These are phyloP conservation scores for Drosophila asahinai DNA, from an alignment of 1,140 invertebrate species.

Conservation along the genomic window DNA sequence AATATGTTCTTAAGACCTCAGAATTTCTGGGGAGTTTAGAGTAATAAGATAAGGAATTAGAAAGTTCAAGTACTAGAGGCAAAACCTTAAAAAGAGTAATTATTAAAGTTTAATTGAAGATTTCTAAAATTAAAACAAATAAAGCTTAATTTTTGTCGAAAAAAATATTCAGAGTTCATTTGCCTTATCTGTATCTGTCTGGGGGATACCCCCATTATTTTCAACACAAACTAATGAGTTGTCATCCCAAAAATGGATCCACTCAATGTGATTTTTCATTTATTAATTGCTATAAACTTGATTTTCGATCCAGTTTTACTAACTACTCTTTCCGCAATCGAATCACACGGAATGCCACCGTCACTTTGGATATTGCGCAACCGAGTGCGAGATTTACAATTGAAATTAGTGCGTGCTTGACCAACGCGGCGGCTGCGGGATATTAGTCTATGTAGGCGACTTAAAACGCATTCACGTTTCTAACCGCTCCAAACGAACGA, in stretches of 20 bases:
- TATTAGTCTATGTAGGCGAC: conserved; percentile 32
- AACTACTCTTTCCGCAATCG: conserved; percentile 34
- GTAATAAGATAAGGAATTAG: neutral
- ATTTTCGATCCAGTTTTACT: conserved; percentile 39
- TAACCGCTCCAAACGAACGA: conserved; percentile 7
- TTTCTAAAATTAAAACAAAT: no score
- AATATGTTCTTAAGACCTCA: neutral
- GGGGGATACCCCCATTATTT: conserved; percentile 1
- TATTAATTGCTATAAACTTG: conserved; percentile 35
- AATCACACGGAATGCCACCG: conserved; percentile 26
- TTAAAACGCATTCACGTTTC: conserved; percentile 18
- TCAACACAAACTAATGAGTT: conserved; percentile 13
- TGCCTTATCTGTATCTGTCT: neutral
- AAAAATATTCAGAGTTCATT: neutral
- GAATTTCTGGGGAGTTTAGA: neutral
- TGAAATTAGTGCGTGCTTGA: conserved; percentile 55
- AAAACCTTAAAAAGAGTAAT: neutral
- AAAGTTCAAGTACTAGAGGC: neutral
- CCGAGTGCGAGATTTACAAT: conserved; percentile 49
- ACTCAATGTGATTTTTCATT: conserved; percentile 31
- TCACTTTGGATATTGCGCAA: conserved; percentile 50
- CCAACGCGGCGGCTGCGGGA: conserved; percentile 45
- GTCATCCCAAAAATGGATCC: conserved; percentile 20
- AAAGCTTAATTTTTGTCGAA: no score
- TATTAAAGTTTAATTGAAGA: no score